Conservation (phyloP, 2,888 invertebrate species). For the Limnephilus auricula region DNA sequence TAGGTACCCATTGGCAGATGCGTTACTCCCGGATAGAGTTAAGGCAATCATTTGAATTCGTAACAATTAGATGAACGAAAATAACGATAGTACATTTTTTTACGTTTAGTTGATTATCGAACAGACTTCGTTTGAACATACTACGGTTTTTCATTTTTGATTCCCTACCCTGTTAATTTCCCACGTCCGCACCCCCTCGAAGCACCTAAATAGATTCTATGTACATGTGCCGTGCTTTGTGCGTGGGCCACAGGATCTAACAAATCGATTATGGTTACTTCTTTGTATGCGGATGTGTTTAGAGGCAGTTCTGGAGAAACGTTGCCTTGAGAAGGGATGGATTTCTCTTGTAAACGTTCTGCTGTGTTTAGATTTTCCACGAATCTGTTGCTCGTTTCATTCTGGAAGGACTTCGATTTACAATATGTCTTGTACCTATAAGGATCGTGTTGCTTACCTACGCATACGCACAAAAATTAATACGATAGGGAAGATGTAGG, state of each 20-base stretch:
- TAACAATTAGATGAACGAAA: too few species aligned
- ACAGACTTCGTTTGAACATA: not conserved
- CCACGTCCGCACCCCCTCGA: slow-evolving; percentile 54
- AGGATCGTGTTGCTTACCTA: not conserved
- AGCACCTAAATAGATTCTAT: not conserved
- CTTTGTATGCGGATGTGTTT: slow-evolving; percentile 51
- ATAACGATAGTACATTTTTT: too few species aligned
- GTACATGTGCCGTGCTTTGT: not conserved
- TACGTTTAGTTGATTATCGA: too few species aligned
- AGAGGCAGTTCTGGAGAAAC: slow-evolving; percentile 25
- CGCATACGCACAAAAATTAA: not conserved
- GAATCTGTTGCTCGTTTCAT: not conserved
- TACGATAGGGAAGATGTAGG: not conserved
- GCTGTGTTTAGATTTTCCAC: not conserved
- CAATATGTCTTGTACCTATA: not conserved
- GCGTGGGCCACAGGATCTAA: slow-evolving; percentile 7
- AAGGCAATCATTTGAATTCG: too few species aligned
- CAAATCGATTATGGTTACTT: slow-evolving; percentile 50
- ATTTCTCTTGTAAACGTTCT: not conserved
- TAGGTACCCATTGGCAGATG: too few species aligned
- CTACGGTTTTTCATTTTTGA: slow-evolving; percentile 50
- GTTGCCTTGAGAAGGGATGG: slow-evolving; percentile 11
- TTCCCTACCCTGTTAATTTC: slow-evolving; percentile 57
- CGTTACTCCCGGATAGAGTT: too few species aligned
- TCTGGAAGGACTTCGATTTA: not conserved